Conservation (phyloP, 2,888 invertebrate species). For the Heteromurus nitidus region DNA sequence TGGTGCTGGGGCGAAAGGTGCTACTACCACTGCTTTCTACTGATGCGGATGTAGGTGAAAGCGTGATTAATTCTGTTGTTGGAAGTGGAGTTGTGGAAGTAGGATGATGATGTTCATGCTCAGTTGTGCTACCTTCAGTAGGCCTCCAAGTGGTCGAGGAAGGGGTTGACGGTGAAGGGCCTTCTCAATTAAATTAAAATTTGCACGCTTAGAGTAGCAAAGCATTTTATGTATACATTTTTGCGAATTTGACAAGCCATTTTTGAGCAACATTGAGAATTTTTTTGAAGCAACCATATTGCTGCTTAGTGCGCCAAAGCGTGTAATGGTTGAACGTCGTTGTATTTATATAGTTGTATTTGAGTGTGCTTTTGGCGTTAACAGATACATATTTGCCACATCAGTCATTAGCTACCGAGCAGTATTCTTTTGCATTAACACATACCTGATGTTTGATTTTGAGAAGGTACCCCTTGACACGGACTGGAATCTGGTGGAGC, state of each 20-base stretch:
- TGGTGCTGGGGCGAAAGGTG: background rate
- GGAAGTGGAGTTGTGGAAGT: slow-evolving; percentile 52
- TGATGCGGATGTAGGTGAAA: slow-evolving; percentile 44
- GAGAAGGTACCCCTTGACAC: slow-evolving; percentile 30
- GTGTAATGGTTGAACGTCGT: no score
- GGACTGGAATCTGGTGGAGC: slow-evolving; percentile 74
- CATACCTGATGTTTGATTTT: slow-evolving; percentile 79
- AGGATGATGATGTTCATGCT: slow-evolving; percentile 58
- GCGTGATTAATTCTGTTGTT: no score
- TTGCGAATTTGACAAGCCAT: background rate
- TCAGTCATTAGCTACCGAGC: no score
- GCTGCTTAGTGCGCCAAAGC: no score
- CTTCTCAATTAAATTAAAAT: slow-evolving; percentile 34
- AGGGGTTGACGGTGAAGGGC: background rate
- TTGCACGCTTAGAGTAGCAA: background rate
- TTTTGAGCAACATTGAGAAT: background rate
- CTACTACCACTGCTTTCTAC: background rate
- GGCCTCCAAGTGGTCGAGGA: background rate
- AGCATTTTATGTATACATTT: background rate
- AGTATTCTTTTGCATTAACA: no score
- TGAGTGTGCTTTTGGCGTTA: no score
- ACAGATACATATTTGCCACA: no score
- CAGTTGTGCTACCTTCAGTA: slow-evolving; percentile 35
- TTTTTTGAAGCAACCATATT: no score
- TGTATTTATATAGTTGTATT: no score